Evolutionary conservation across 2,797 vertebrate species (phyloP).

Genomic region (Sebastes minor): DNA sequence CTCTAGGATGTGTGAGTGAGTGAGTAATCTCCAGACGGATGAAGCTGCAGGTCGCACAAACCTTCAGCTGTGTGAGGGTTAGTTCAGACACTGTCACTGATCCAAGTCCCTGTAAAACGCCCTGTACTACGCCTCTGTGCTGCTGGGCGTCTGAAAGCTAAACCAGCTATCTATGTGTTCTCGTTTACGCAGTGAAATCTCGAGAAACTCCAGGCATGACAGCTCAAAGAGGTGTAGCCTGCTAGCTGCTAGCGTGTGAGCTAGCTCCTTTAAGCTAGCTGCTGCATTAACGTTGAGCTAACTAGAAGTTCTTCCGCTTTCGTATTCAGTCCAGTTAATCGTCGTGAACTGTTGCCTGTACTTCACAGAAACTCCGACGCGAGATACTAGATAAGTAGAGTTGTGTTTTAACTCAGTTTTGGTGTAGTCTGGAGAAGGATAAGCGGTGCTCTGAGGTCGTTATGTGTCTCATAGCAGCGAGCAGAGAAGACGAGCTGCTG

Average conservation of each 20-base stretch:
- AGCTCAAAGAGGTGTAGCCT: conserved; percentile 25
- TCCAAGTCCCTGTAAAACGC: conserved; percentile 3
- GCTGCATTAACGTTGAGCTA: conserved; percentile 14
- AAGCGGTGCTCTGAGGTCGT: background rate
- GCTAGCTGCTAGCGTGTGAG: conserved; percentile 24
- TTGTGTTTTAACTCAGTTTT: background rate
- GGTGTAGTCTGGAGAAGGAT: background rate
- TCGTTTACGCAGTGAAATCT: conserved; percentile 49
- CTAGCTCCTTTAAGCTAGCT: conserved; percentile 57
- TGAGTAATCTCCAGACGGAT: conserved; percentile 5
- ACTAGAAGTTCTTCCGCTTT: conserved; percentile 71
- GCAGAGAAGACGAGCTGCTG: background rate
- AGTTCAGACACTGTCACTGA: conserved; percentile 19
- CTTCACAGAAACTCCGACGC: background rate
- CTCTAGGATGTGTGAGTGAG: background rate
- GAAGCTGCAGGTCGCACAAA: background rate
- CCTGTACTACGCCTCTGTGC: conserved; percentile 21
- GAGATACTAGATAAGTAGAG: accelerated
- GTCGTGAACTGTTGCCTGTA: background rate
- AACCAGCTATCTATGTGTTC: conserved; percentile 25
- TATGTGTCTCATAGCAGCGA: too few relatives aligned
- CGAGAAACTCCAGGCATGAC: conserved; percentile 48
- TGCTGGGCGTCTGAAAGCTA: conserved; percentile 9
- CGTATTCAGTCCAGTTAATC: conserved; percentile 37
- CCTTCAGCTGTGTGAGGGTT: background rate